Percentiles rank a stretch among this genome's conserved stretches.
Evolutionary conservation across 2,797 vertebrate genomes (phyloP).

Genomic region (Characodon lateralis): DNA sequence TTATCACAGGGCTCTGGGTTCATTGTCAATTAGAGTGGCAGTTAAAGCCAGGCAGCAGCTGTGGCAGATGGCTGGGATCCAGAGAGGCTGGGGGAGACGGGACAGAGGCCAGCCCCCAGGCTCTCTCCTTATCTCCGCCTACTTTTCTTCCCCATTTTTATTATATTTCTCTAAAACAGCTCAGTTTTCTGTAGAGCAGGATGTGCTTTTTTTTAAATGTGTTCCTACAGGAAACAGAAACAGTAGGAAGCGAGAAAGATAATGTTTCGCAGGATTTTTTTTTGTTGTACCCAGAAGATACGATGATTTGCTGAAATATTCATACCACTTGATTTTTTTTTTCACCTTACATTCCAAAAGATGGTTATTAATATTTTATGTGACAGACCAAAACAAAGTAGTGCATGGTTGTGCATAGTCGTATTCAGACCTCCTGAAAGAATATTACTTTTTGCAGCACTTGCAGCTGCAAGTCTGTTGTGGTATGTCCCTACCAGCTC

Average conservation of each 20-base stretch:
- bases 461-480: too few species aligned
- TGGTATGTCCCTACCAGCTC: background rate
- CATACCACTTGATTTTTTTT: background rate
- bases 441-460: too few species aligned
- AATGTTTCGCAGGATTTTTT: background rate
- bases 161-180: conserved; percentile 40
- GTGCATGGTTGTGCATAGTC: background rate
- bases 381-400: background rate
- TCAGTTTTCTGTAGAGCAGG: conserved; percentile 46
- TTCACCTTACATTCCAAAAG: background rate
- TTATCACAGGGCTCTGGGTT: conserved; percentile 90
- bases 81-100: conserved; percentile 86
- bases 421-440: too few species aligned
- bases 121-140: conserved; percentile 68
- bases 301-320: background rate
- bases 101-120: conserved; percentile 86
- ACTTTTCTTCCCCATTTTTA: conserved; percentile 51
- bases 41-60: conserved; percentile 89
- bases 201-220: conserved; percentile 28
- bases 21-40: conserved; percentile 95
- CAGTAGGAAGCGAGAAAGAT: background rate
- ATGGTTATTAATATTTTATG: background rate
- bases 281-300: too few species aligned
- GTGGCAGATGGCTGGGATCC: conserved; percentile 94
- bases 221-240: conserved; percentile 3